Conservation (phyloP, 1,140 invertebrate genomes). For the Phortica variegata region DNA sequence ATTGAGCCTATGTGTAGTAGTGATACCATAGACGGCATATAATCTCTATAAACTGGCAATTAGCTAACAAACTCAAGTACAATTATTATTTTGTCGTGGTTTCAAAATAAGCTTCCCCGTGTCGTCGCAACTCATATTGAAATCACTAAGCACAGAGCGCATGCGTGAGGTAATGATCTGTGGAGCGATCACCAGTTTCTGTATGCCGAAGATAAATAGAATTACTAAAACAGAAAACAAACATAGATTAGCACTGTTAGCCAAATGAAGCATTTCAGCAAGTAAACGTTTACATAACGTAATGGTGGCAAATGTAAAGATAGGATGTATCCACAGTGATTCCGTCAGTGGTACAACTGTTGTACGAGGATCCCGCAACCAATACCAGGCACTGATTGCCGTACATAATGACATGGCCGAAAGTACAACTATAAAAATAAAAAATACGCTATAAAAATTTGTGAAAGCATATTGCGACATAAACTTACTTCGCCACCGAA, state of each 20-base stretch:
- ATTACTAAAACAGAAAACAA: constrained; percentile 65
- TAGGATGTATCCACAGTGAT: constrained; percentile 92
- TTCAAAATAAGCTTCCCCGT: constrained; percentile 88
- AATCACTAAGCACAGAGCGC: constrained; percentile 85
- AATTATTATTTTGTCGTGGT: constrained; percentile 67
- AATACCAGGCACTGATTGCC: constrained; percentile 89
- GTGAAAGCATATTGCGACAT: neutral
- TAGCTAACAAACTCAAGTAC: constrained; percentile 19
- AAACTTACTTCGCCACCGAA: constrained; percentile 86
- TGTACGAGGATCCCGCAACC: constrained; percentile 89
- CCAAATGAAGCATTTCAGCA: neutral
- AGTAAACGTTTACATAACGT: constrained; percentile 65
- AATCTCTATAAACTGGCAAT: no score
- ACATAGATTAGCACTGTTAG: constrained; percentile 11
- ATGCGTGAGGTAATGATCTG: constrained; percentile 92
- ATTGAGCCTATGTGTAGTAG: no score
- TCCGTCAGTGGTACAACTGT: constrained; percentile 84
- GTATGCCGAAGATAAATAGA: constrained; percentile 88
- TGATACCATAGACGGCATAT: no score
- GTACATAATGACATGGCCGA: constrained; percentile 83
- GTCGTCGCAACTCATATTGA: constrained; percentile 98
- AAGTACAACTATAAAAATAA: constrained; percentile 76
- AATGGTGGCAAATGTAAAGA: constrained; percentile 89
- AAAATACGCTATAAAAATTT: constrained; percentile 10
- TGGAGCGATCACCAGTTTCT: constrained; percentile 92